A percentile compares a stretch with the other conserved stretches of the same genome.
Evolutionary conservation across 1,140 invertebrate genomes (phyloP).

Genomic region (Drosophila nannoptera): DNA sequence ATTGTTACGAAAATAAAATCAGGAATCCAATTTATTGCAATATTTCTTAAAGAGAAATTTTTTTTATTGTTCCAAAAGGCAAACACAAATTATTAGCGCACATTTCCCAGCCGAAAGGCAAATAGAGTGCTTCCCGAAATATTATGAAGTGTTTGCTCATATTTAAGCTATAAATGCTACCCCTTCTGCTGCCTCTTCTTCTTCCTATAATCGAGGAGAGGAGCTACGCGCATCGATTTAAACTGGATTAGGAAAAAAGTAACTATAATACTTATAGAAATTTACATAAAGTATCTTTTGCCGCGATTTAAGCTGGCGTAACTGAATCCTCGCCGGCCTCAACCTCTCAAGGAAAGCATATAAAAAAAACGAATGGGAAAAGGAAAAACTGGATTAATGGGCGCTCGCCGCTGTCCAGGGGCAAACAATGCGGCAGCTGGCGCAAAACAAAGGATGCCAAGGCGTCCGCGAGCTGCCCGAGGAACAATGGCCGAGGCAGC

Average conservation of each 20-base stretch:
- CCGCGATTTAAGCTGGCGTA: constrained; percentile 63
- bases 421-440: constrained; percentile 71
- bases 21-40: too few relatives aligned
- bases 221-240: constrained; percentile 53
- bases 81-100: neutral
- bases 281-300: constrained; percentile 63
- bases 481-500: constrained; percentile 49
- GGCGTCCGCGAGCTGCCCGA: constrained; percentile 39
- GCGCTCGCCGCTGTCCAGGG: constrained; percentile 61
- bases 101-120: neutral
- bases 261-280: constrained; percentile 51
- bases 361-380: neutral
- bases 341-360: constrained; percentile 3
- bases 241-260: constrained; percentile 66
- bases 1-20: neutral
- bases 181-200: constrained; percentile 4
- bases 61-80: too few relatives aligned
- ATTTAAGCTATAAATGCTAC: constrained; percentile 3
- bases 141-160: constrained; percentile 6
- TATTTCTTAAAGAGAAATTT: too few relatives aligned
- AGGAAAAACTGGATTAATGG: constrained; percentile 66
- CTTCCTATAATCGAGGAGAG: constrained; percentile 5
- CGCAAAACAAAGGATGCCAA: constrained; percentile 62
- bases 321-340: constrained; percentile 52
- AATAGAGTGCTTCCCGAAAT: neutral